Percentiles rank a stretch among this genome's conserved stretches.
Evolutionary conservation across 2,888 invertebrate genomes (phyloP).

Genomic region (Atrina japonica): DNA sequence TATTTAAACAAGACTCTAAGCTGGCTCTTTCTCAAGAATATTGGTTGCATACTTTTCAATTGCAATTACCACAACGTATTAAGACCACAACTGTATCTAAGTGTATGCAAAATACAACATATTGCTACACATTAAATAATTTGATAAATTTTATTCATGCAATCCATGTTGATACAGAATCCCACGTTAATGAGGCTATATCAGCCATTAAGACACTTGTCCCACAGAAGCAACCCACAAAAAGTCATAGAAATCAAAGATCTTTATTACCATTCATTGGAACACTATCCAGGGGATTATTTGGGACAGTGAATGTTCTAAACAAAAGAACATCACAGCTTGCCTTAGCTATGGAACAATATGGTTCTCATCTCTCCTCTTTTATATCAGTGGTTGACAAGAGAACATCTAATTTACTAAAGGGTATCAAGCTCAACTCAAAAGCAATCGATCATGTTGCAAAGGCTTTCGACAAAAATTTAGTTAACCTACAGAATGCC

Average conservation of each 20-base stretch:
- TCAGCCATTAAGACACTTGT: constrained; percentile 15
- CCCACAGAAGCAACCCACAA: background rate
- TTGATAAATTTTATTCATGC: constrained; percentile 21
- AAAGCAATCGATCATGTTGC: background rate
- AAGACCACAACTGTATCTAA: background rate
- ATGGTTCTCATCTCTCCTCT: constrained; percentile 26
- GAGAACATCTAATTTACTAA: constrained; percentile 23
- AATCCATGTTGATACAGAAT: constrained; percentile 9
- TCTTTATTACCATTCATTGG: constrained; percentile 31
- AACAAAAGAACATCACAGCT: constrained; percentile 9
- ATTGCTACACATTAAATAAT: constrained; percentile 18
- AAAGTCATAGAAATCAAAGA: constrained; percentile 4
- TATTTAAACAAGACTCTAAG: constrained; percentile 5
- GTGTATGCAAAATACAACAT: constrained; percentile 3
- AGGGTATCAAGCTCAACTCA: constrained; percentile 19
- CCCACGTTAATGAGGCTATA: constrained; percentile 13
- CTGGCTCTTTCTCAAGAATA: constrained; percentile 8
- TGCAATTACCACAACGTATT: background rate
- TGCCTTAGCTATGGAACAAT: constrained; percentile 12
- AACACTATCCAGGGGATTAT: constrained; percentile 18
- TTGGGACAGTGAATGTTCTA: constrained; percentile 36
- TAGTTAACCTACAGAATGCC: background rate
- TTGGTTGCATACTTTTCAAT: constrained; percentile 26
- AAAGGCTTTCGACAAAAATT: constrained; percentile 4
- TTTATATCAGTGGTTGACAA: constrained; percentile 28